These are phyloP conservation scores for Clarias magur DNA, from an alignment of 2,113 vertebrate genomes.

Conservation along the genomic window DNA sequence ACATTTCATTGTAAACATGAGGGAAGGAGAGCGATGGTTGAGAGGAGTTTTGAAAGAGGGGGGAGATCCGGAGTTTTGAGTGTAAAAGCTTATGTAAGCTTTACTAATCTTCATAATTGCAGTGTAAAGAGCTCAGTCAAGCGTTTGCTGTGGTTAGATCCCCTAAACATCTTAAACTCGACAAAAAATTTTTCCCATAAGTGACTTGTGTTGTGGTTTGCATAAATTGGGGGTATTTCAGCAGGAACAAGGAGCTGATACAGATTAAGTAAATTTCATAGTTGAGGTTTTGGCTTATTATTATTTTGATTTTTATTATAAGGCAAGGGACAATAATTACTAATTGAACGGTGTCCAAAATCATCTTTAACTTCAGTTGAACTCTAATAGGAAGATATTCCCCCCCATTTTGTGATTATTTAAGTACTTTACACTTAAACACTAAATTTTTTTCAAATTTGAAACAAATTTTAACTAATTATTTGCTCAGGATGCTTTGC, in stretches of 20 bases:
- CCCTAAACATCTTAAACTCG: conserved; percentile 32
- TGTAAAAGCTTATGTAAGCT: conserved; percentile 53
- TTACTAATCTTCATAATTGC: conserved; percentile 69
- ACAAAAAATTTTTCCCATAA: conserved; percentile 21
- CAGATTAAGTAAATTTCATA: conserved; percentile 1
- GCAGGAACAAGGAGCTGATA: background rate
- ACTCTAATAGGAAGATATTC: no score
- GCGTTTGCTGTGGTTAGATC: conserved; percentile 58
- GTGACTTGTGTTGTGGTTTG: conserved; percentile 28
- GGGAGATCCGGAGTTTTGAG: conserved; percentile 19
- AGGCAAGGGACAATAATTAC: background rate
- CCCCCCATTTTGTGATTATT: background rate
- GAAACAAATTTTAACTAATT: no score
- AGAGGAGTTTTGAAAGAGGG: conserved; percentile 10
- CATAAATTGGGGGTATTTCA: conserved; percentile 10
- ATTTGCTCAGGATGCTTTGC: no score
- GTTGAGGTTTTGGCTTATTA: background rate
- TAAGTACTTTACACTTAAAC: background rate
- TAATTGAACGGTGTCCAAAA: background rate
- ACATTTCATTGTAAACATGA: conserved; percentile 9
- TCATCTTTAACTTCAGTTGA: background rate
- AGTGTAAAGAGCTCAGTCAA: conserved; percentile 57
- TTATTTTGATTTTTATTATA: background rate
- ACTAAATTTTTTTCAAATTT: no score
- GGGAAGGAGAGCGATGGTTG: background rate